Conservation (phyloP, 1,140 invertebrate species). For the Tigriopus japonicus region DNA sequence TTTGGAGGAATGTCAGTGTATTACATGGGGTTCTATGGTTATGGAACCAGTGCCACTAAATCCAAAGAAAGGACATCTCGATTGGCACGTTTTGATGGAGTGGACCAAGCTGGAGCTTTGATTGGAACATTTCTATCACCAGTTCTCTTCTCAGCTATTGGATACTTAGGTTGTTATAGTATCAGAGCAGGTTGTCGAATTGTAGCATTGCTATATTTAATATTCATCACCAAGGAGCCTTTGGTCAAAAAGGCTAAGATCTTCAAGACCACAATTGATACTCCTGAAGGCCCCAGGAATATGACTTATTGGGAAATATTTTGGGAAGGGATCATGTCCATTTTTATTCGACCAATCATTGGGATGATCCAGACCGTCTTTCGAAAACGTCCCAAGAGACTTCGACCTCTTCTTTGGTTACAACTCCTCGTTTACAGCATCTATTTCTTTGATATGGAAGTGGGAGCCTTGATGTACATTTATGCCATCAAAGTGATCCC, state of each 20-base stretch:
- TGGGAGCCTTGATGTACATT: not conserved
- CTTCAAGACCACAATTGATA: not conserved
- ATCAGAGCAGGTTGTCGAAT: not conserved
- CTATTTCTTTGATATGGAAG: not conserved
- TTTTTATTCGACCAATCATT: not conserved
- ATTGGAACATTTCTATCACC: not conserved
- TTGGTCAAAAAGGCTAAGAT: too few species aligned
- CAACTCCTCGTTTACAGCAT: not conserved
- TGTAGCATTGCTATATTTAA: not conserved
- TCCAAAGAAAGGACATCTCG: not conserved
- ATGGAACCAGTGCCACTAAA: not conserved
- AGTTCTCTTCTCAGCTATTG: not conserved
- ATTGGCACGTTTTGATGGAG: not conserved
- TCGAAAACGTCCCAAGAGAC: not conserved
- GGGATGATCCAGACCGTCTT: not conserved
- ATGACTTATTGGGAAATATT: not conserved
- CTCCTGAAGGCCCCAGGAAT: not conserved
- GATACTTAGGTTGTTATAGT: not conserved
- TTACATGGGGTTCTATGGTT: not conserved
- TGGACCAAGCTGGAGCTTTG: not conserved
- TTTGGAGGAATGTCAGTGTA: not conserved
- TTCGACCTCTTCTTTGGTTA: not conserved
- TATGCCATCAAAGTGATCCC: not conserved
- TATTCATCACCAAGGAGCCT: not conserved
- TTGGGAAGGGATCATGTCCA: not conserved